A percentile compares a stretch with the other conserved stretches of the same genome.
Conservation (phyloP, 2,888 invertebrate species). For the Tuta absoluta region DNA sequence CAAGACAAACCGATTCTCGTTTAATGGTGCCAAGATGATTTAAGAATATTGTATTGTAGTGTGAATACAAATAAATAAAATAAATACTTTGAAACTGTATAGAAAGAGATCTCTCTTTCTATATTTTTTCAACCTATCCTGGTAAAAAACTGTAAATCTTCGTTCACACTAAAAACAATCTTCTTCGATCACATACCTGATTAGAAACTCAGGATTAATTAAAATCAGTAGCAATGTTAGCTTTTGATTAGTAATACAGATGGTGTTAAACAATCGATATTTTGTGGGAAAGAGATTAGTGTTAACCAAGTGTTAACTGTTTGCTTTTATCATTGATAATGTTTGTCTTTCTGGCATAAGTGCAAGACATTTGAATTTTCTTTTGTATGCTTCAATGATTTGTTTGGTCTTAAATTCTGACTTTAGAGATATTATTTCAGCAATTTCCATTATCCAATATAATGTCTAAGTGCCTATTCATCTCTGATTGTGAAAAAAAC, state of each 20-base stretch:
- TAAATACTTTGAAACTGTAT: too few species aligned
- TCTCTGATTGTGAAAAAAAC: slow-evolving; percentile 10
- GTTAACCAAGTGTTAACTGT: background rate
- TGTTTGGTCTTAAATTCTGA: background rate
- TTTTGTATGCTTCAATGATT: background rate
- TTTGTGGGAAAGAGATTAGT: slow-evolving; percentile 10
- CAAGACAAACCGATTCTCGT: too few species aligned
- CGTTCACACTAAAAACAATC: background rate
- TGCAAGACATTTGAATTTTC: background rate
- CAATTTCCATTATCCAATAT: background rate
- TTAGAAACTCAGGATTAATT: slow-evolving; percentile 34
- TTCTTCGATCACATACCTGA: slow-evolving; percentile 35
- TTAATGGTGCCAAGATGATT: too few species aligned
- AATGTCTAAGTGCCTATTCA: background rate
- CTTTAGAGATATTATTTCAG: background rate
- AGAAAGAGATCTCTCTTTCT: too few species aligned
- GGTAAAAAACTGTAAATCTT: too few species aligned
- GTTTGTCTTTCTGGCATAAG: background rate
- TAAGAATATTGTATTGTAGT: too few species aligned
- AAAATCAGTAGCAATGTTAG: slow-evolving; percentile 10
- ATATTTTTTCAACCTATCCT: too few species aligned
- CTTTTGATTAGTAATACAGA: background rate
- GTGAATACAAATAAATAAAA: too few species aligned
- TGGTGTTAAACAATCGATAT: slow-evolving; percentile 10
- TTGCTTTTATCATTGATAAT: slow-evolving; percentile 9